These are phyloP conservation scores for Dallia pectoralis DNA, from an alignment of 2,797 vertebrate genomes.

Conservation along the genomic window DNA sequence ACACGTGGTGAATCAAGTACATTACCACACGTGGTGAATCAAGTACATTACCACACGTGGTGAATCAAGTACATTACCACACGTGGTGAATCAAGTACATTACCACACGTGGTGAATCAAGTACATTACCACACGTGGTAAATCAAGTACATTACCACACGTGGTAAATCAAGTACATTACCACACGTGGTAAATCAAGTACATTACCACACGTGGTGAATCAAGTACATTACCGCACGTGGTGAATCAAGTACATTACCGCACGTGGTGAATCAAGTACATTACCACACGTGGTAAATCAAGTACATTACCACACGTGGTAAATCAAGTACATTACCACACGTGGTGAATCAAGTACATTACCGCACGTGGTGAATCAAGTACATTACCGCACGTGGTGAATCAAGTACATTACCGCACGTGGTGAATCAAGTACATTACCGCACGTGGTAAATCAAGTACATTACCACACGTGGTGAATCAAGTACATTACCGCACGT, in stretches of 20 bases:
- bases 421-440: conserved; percentile 3
- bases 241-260: background rate
- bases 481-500: background rate
- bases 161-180: conserved; percentile 1
- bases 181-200: background rate
- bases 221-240: background rate
- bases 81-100: background rate
- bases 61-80: background rate
- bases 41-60: background rate
- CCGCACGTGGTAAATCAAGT: background rate
- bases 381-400: background rate
- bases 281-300: background rate
- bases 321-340: background rate
- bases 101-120: background rate
- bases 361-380: background rate
- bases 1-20: background rate
- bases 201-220: background rate
- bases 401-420: background rate
- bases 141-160: background rate
- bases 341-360: background rate
- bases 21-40: background rate
- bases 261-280: background rate
- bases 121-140: background rate
- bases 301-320: background rate
- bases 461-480: background rate